Conservation (phyloP, 2,113 vertebrate genomes). For the Albula goreensis region DNA sequence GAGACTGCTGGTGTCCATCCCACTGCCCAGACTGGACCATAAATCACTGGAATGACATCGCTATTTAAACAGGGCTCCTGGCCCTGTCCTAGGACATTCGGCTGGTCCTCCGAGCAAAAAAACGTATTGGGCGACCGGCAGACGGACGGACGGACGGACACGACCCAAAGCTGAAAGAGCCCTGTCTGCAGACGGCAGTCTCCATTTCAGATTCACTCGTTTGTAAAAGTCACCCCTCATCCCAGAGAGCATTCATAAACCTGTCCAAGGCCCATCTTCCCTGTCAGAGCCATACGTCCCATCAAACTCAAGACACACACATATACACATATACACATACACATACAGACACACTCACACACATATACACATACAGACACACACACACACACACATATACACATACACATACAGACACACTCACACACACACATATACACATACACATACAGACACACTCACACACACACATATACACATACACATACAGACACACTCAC, state of each 20-base stretch:
- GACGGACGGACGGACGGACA: background rate
- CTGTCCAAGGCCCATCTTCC: no score
- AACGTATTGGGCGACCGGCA: background rate
- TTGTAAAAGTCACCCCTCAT: constrained; percentile 15
- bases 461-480: no score
- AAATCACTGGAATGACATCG: constrained; percentile 40
- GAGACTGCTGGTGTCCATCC: background rate
- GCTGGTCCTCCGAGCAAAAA: constrained; percentile 11
- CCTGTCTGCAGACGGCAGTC: background rate
- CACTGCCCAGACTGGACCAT: constrained; percentile 21
- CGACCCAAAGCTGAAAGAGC: background rate
- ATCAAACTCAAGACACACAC: no score
- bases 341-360: no score
- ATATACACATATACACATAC: no score
- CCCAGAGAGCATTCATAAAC: constrained; percentile 7
- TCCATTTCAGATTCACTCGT: background rate
- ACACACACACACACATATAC: no score
- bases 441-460: no score
- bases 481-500: no score
- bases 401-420: no score
- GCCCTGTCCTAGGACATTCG: background rate
- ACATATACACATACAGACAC: no score
- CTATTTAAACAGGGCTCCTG: constrained; percentile 28
- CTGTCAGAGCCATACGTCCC: no score
- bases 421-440: no score